Evolutionary conservation across 2,113 vertebrate genomes (phyloP).

Genomic region (Aphyosemion australe): DNA sequence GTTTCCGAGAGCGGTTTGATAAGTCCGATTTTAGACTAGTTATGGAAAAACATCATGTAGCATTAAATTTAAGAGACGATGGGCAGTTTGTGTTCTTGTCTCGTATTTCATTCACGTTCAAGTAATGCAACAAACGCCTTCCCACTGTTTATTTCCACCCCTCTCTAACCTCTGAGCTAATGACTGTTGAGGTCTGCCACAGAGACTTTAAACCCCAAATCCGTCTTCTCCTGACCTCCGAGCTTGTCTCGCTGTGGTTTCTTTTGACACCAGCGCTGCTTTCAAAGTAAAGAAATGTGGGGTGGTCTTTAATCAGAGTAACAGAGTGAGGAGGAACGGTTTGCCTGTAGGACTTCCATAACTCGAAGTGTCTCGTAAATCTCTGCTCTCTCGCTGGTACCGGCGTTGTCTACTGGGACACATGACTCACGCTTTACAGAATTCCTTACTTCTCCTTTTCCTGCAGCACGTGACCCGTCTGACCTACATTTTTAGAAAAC

Average conservation of each 20-base stretch:
- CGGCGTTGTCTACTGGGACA: conserved; percentile 22
- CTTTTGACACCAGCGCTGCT: conserved; percentile 41
- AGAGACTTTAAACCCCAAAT: conserved; percentile 38
- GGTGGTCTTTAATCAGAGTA: conserved; percentile 52
- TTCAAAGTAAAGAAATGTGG: conserved; percentile 58
- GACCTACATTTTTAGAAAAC: not conserved
- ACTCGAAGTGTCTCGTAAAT: conserved; percentile 29
- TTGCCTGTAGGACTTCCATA: conserved; percentile 25
- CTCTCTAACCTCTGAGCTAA: not conserved
- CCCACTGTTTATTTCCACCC: too few relatives aligned
- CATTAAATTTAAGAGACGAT: too few relatives aligned
- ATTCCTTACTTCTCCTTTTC: conserved; percentile 20
- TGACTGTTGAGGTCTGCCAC: conserved; percentile 11
- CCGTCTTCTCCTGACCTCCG: conserved; percentile 30
- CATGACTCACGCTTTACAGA: conserved; percentile 30
- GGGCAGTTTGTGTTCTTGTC: not conserved
- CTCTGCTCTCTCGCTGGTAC: conserved; percentile 34
- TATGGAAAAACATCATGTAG: too few relatives aligned
- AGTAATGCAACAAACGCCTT: not conserved
- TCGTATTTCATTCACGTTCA: not conserved
- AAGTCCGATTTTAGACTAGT: too few relatives aligned
- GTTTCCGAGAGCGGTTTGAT: too few relatives aligned
- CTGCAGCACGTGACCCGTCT: conserved; percentile 22
- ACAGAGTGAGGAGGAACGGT: conserved; percentile 37
- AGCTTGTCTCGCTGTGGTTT: conserved; percentile 24